Conservation (phyloP, 2,888 invertebrate species). For the Tryphoninae sp. region DNA sequence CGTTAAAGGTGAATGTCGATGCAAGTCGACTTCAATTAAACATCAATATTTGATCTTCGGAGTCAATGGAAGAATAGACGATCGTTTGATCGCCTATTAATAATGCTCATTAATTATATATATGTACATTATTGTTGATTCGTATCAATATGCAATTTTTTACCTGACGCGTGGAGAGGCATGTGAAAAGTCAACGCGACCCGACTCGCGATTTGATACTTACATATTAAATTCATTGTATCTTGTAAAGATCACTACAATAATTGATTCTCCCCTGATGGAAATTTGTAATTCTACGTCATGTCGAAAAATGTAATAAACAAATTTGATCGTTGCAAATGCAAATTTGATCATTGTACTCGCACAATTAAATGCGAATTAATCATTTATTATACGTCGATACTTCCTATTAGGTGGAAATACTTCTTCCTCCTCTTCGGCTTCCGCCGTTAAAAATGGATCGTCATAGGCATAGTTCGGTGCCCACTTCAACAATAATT, state of each 20-base stretch:
- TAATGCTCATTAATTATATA: conserved; percentile 34
- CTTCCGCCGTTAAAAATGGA: conserved; percentile 79
- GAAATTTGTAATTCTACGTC: conserved; percentile 27
- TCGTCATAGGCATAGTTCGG: conserved; percentile 87
- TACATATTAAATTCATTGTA: conserved; percentile 40
- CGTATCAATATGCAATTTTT: conserved; percentile 50
- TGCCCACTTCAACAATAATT: conserved; percentile 90
- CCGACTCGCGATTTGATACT: conserved; percentile 18
- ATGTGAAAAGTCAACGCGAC: conserved; percentile 25
- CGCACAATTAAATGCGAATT: conserved; percentile 37
- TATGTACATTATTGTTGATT: conserved; percentile 57
- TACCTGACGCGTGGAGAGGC: conserved; percentile 14
- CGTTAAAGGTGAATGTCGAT: conserved; percentile 3
- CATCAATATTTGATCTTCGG: conserved; percentile 27
- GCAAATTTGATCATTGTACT: not conserved
- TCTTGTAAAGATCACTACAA: conserved; percentile 39
- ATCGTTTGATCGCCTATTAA: conserved; percentile 22
- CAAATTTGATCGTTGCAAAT: not conserved
- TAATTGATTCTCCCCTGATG: conserved; percentile 11
- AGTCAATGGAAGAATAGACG: conserved; percentile 52
- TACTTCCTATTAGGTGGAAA: conserved; percentile 83
- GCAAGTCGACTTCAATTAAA: conserved; percentile 4
- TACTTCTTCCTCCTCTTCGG: conserved; percentile 81
- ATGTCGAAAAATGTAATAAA: conserved; percentile 8
- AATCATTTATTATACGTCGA: conserved; percentile 82